A percentile compares a stretch with the other conserved stretches of the same genome.
phyloP scores from a whole-genome alignment of 2,888 invertebrate species.

The Nymphalis c-album region DNA sequence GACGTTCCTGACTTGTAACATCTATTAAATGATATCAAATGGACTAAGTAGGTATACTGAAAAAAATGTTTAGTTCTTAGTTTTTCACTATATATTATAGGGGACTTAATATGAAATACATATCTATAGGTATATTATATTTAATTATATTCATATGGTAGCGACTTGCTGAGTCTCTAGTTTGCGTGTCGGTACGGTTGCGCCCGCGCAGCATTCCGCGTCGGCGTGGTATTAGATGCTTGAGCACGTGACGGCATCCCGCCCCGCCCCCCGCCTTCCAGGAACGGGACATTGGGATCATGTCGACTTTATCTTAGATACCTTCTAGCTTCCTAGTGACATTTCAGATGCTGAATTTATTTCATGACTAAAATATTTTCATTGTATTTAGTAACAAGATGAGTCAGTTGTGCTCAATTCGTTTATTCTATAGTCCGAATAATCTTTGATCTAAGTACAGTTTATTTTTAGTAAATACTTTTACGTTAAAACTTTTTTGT shows the following conservation, averaged over 20 bases:
- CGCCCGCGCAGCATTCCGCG: conserved; percentile 48
- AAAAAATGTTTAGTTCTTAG: too few species aligned
- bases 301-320: conserved; percentile 30
- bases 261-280: conserved; percentile 37
- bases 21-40: too few species aligned
- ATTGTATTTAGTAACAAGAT: not conserved
- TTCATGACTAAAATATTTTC: conserved; percentile 6
- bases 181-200: conserved; percentile 44
- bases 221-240: conserved; percentile 61
- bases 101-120: too few species aligned
- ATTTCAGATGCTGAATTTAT: conserved; percentile 28
- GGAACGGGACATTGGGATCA: conserved; percentile 43
- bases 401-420: not conserved
- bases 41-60: too few species aligned
- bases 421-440: not conserved
- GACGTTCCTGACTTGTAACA: too few species aligned
- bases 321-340: conserved; percentile 24
- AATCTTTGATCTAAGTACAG: too few species aligned
- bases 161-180: conserved; percentile 19
- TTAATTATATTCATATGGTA: conserved; percentile 19
- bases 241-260: conserved; percentile 71
- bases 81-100: too few species aligned
- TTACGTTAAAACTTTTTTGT: not conserved
- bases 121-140: conserved; percentile 2
- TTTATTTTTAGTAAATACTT: too few species aligned